Evolutionary conservation across 1,140 invertebrate species (phyloP).

Genomic region (Zaprionus capensis): DNA sequence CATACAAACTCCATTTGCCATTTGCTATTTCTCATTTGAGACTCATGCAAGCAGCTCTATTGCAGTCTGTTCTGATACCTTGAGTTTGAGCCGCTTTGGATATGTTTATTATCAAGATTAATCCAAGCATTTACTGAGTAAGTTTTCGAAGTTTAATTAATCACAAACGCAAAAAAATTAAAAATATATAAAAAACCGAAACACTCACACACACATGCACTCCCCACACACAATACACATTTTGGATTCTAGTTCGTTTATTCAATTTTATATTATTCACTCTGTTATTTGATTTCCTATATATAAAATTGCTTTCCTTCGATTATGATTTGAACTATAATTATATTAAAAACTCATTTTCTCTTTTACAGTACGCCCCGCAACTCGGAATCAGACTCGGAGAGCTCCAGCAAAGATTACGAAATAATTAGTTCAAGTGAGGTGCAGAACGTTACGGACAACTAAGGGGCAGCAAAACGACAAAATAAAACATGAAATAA

Average conservation of each 20-base stretch:
- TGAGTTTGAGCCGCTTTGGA: constrained; percentile 36
- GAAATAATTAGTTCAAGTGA: constrained; percentile 83
- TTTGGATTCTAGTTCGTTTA: constrained; percentile 24
- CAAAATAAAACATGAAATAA: constrained; percentile 6
- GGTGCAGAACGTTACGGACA: constrained; percentile 79
- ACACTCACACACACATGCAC: constrained; percentile 17
- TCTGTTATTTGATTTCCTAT: constrained; percentile 3
- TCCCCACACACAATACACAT: constrained; percentile 14
- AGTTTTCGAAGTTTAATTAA: constrained; percentile 50
- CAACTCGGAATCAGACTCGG: constrained; percentile 77
- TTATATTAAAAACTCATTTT: constrained; percentile 15
- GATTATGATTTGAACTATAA: constrained; percentile 2
- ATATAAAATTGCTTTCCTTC: constrained; percentile 5
- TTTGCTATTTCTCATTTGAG: constrained; percentile 27
- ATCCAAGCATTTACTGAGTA: constrained; percentile 57
- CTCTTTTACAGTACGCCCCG: constrained; percentile 69
- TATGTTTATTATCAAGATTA: constrained; percentile 42
- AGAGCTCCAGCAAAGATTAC: constrained; percentile 82
- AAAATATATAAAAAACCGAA: background rate
- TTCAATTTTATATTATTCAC: constrained; percentile 1
- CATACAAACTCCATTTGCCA: constrained; percentile 32
- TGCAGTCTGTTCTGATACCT: constrained; percentile 44
- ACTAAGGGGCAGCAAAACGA: constrained; percentile 43
- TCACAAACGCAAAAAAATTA: background rate
- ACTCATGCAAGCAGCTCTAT: constrained; percentile 41